Evolutionary conservation across 2,888 invertebrate genomes (phyloP), one percentile per base, ranked within the genome.

Genomic region (Vannuccia rotundouncinata): DNA sequence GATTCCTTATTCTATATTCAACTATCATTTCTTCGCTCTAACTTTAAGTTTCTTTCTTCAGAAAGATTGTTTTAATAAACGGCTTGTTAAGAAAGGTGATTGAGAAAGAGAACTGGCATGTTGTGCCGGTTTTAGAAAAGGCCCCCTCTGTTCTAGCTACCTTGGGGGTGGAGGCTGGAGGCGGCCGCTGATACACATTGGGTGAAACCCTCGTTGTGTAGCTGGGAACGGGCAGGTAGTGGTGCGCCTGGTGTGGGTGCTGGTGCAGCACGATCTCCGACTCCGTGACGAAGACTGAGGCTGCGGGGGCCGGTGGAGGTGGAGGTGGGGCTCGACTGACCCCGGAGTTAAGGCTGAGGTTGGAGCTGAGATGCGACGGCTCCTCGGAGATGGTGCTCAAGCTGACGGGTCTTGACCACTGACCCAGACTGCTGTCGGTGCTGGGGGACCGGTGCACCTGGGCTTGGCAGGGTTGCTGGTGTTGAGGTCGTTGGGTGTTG

Each of bases 341-440:
- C 2, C 25, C 17, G 2, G 66, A 22, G 29, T 10, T 5, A 13
- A 10, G 5, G 22, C 75, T 75, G 1, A 22, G 2, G 75, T 31
- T 75, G 29, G 29, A 29, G 22, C 75, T 75, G 5, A 75, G 75
- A 13, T 31, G 2, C 2, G 75, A 75, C 1, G 75, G 75, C 75
- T 75, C 75, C 75, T 75, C 75, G 2, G 75, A 75, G 29, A 75
- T 75, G 5, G 75, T 75, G 28, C 30, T 31, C 31, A 75, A 31
- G 22, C 5, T 17, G 22, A 29, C 28, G 2, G 28, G 45, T n/a
- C n/a, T n/a, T n/a, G n/a, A n/a, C n/a, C n/a, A n/a, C n/a, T n/a
- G 17, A 2, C 10, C 22, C 22, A n/a, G 17, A 5, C 10, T 5
- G 5, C 10, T 5, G 10, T 22, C 22, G 5, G 22, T 27, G 25